Evolutionary conservation across 1,140 invertebrate species (phyloP), one percentile per base, ranked within the genome.

Genomic region (Vanessa tameamea): DNA sequence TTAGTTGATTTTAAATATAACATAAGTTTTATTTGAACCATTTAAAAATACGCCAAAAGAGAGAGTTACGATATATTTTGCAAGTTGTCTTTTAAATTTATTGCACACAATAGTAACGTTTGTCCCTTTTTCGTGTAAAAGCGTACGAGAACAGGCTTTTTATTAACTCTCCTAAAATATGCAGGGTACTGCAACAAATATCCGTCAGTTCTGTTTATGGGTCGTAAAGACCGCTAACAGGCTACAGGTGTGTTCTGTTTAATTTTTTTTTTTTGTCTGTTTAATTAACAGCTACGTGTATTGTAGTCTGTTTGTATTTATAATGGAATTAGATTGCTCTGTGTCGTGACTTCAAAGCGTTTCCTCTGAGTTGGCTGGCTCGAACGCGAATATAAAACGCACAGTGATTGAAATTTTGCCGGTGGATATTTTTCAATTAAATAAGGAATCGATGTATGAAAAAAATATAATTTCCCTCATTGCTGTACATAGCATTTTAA

Each of bases 91-190:
- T 23, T 20, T 12, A 57, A 57, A 57, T 23, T 26, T 57, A 57
- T 57, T 57, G 20, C 53, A 57, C 53, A 61, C 57, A 61, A 37
- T 37, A 61, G 31, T 37, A 61, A 31, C 57, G 6, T 61, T 61
- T 61, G 57, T 61, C 57, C 57, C 12, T 23, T 47, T 65, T 69
- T 57, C 53, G 57, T 16, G 53, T 69, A 69, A 57, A 69, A 47
- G 14, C 53, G 55, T 57, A 15, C 57, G 53, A 57, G 37, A 59
- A 57, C 37, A 26, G 51, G 31, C 65, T 37, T 67, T 80, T 77
- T 78, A 77, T 76, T 76, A 77, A 77, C 69, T 61, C 69, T 68
- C 67, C 66, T 83, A 79, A 87, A 87, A 87, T 87, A 90, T 88
- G 84, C 82, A 87, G 80, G 81, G 80, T 80, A 78, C 57, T 82